phyloP scores from a whole-genome alignment of 2,113 vertebrate species.

The Embiotoca jacksoni region DNA sequence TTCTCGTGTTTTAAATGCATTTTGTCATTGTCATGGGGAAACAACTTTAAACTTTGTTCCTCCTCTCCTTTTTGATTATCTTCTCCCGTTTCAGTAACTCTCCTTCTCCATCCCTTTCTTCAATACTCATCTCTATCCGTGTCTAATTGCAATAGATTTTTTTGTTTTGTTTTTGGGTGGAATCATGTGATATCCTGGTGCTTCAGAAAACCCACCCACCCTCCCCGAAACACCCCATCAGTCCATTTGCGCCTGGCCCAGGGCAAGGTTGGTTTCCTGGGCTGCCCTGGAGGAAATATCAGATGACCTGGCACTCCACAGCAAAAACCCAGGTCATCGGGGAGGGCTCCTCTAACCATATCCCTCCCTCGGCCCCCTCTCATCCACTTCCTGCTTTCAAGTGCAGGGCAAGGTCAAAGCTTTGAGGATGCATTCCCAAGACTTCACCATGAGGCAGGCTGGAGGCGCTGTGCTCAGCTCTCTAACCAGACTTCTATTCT shows the following conservation, averaged over 20 bases:
- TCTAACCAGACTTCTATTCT: conserved; percentile 63
- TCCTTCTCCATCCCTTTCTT: conserved; percentile 23
- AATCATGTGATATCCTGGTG: conserved; percentile 72
- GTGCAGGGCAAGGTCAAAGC: conserved; percentile 84
- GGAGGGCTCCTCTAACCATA: conserved; percentile 75
- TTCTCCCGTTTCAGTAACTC: conserved; percentile 51
- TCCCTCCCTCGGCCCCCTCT: conserved; percentile 57
- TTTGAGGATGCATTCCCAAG: conserved; percentile 80
- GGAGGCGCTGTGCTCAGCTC: conserved; percentile 74
- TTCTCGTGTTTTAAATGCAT: conserved; percentile 74
- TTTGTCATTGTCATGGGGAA: conserved; percentile 70
- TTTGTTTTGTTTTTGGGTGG: conserved; percentile 46
- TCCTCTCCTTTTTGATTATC: conserved; percentile 53
- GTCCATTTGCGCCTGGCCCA: conserved; percentile 80
- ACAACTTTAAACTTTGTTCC: conserved; percentile 55
- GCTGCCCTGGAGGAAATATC: conserved; percentile 87
- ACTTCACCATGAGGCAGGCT: conserved; percentile 79
- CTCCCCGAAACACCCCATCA: conserved; percentile 46
- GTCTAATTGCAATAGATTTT: conserved; percentile 81
- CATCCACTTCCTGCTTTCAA: conserved; percentile 84
- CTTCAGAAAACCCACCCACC: conserved; percentile 36
- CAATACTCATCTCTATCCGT: conserved; percentile 65
- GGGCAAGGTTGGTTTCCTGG: conserved; percentile 81
- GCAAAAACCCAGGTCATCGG: conserved; percentile 78
- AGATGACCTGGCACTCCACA: conserved; percentile 81